Evolutionary conservation across 2,113 vertebrate genomes (phyloP).

Genomic region (Caranx ignobilis): DNA sequence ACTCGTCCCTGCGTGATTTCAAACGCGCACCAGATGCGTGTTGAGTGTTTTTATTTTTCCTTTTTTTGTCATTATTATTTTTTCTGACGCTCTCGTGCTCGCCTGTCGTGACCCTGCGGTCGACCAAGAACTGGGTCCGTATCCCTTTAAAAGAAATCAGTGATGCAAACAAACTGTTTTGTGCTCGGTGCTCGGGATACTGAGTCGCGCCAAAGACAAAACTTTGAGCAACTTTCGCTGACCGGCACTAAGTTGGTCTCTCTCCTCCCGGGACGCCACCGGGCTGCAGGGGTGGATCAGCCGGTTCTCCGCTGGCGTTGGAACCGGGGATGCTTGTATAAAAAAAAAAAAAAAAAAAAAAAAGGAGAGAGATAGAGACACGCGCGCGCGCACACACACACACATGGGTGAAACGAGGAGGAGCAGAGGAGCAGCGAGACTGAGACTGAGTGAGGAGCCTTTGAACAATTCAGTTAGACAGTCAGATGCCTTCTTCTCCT

Average conservation of each 20-base stretch:
- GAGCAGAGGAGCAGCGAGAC: constrained; percentile 48
- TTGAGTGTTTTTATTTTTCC: constrained; percentile 15
- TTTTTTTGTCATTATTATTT: background rate
- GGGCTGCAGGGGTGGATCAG: constrained; percentile 21
- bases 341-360: too few relatives aligned
- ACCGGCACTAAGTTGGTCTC: constrained; percentile 61
- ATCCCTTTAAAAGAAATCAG: constrained; percentile 81
- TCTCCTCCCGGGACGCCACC: constrained; percentile 40
- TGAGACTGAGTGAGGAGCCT: constrained; percentile 62
- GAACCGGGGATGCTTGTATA: constrained; percentile 47
- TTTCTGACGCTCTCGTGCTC: constrained; percentile 54
- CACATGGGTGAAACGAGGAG: constrained; percentile 27
- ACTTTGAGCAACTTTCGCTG: constrained; percentile 78
- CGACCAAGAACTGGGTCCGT: constrained; percentile 77
- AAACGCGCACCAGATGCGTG: constrained; percentile 46
- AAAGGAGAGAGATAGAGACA: too few relatives aligned
- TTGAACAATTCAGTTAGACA: constrained; percentile 29
- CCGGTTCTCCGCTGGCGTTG: constrained; percentile 29
- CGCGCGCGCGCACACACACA: too few relatives aligned
- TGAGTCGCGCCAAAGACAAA: constrained; percentile 82
- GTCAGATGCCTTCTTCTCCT: constrained; percentile 11
- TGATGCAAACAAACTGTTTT: constrained; percentile 81
- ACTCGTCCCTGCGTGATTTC: constrained; percentile 12
- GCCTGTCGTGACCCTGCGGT: constrained; percentile 76
- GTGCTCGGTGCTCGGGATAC: constrained; percentile 70